These are phyloP conservation scores for Phortica magna DNA, from an alignment of 2,888 invertebrate genomes.

Conservation along the genomic window DNA sequence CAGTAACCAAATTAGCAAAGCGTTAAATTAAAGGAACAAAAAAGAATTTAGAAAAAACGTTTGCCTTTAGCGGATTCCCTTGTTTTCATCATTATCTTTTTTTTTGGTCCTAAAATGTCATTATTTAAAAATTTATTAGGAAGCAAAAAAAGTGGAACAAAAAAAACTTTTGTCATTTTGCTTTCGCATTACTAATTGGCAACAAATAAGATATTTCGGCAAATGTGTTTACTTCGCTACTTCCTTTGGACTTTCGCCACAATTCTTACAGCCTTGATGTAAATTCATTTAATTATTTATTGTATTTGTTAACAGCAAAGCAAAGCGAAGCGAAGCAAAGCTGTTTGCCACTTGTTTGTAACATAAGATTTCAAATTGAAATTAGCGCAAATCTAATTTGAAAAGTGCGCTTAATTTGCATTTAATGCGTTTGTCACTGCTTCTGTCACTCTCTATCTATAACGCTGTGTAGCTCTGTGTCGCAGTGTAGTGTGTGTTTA, in stretches of 20 bases:
- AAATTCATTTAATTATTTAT: too few species aligned
- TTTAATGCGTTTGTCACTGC: conserved; percentile 21
- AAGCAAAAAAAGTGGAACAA: background rate
- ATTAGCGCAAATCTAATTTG: conserved; percentile 17
- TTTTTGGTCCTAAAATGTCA: background rate
- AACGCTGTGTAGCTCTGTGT: background rate
- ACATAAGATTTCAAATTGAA: conserved; percentile 4
- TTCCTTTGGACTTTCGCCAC: too few species aligned
- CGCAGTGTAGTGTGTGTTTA: background rate
- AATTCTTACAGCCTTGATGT: too few species aligned
- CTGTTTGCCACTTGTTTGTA: conserved; percentile 1
- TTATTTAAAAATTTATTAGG: background rate
- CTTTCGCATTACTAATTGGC: background rate
- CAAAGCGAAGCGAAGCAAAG: background rate
- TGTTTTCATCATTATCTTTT: background rate
- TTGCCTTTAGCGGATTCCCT: background rate
- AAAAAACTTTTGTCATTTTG: background rate
- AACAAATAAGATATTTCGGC: background rate
- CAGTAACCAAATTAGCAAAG: background rate
- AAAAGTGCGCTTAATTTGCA: conserved; percentile 19
- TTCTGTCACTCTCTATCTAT: background rate
- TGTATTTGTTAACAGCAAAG: too few species aligned
- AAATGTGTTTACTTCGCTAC: background rate
- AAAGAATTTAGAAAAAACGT: background rate
- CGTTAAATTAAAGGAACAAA: background rate